Percentiles rank a stretch among this genome's conserved stretches.
These are phyloP conservation scores for Talpa occidentalis DNA, from an alignment of 2,113 vertebrate species.

Conservation along the genomic window DNA sequence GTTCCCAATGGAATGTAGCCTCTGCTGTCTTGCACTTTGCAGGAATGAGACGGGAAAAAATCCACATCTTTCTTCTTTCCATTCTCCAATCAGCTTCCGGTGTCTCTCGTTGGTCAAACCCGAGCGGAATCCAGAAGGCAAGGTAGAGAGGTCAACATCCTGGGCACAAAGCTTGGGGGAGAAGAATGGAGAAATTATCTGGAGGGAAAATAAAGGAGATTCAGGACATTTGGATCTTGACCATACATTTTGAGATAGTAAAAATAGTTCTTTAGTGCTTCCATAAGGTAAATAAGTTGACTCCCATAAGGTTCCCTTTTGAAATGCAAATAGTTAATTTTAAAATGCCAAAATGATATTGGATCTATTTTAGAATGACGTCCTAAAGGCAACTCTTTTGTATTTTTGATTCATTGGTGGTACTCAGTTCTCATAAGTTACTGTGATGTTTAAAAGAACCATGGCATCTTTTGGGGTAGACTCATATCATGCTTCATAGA, in stretches of 20 bases:
- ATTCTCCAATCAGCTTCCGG: not conserved
- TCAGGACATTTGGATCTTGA: not conserved
- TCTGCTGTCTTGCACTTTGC: not conserved
- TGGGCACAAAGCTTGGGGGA: not conserved
- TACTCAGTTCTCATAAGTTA: not conserved
- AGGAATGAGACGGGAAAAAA: not conserved
- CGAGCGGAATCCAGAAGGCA: not conserved
- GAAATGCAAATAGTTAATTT: conserved; percentile 18
- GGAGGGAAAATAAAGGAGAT: not conserved
- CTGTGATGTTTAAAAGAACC: conserved; percentile 3
- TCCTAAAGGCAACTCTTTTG: not conserved
- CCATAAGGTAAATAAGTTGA: not conserved
- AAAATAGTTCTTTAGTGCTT: not conserved
- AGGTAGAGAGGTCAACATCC: not conserved
- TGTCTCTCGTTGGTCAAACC: not conserved
- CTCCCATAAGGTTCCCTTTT: not conserved
- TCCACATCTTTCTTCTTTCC: not conserved
- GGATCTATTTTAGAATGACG: conserved; percentile 18
- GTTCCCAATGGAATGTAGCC: not conserved
- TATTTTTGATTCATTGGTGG: not conserved
- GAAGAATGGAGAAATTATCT: not conserved
- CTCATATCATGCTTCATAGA: not conserved
- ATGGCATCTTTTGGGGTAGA: not conserved
- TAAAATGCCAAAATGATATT: not conserved
- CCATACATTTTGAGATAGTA: not conserved